A percentile compares a stretch with the other conserved stretches of the same genome.
Evolutionary conservation across 2,113 vertebrate genomes (phyloP).

Genomic region (Lontra canadensis): DNA sequence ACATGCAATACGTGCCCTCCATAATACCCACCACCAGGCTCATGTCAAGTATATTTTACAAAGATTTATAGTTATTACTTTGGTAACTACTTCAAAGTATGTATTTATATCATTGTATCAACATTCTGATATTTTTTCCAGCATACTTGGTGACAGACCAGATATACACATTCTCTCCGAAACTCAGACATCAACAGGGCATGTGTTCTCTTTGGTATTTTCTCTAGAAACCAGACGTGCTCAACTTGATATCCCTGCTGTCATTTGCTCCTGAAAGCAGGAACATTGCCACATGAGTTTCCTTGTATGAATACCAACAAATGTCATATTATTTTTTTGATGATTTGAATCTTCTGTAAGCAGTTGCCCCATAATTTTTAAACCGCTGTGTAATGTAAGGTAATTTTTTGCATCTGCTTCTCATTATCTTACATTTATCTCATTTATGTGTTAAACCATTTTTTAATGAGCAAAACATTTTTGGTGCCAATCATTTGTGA

Average conservation of each 20-base stretch:
- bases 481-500: background rate
- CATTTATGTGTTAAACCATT: background rate
- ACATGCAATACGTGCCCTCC: no score
- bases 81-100: background rate
- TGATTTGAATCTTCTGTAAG: background rate
- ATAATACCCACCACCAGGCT: background rate
- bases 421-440: background rate
- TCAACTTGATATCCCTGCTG: background rate
- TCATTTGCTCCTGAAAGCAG: background rate
- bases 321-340: background rate
- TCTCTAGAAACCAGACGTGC: background rate
- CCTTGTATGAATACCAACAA: background rate
- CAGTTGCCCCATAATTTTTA: background rate
- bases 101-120: background rate
- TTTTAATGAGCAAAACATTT: constrained; percentile 1
- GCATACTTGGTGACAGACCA: background rate
- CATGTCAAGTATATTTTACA: background rate
- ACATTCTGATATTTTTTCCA: background rate
- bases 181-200: background rate
- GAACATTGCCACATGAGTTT: background rate
- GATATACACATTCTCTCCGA: background rate
- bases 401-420: constrained; percentile 38
- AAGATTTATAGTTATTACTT: background rate
- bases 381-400: background rate
- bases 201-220: background rate